Evolutionary conservation across 2,797 vertebrate genomes (phyloP), one percentile per base, ranked within the genome.

Genomic region (Spondyliosoma cantharus): DNA sequence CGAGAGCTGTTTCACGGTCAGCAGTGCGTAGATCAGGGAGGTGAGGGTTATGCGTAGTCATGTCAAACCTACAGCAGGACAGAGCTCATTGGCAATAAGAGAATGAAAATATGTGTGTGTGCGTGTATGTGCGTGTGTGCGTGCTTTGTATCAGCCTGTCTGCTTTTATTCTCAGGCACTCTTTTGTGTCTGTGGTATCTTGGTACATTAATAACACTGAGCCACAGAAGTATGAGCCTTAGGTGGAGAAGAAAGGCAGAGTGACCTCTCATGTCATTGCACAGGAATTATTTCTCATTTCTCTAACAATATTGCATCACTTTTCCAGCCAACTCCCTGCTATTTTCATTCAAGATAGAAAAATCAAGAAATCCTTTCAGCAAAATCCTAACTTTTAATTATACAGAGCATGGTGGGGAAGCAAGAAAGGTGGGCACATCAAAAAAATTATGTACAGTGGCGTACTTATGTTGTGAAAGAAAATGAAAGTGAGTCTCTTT

Each of bases 1-100:
- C 52, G 64, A 71, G 82, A 87, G 82, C 82, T 87, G 84, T 90
- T 87, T 91, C 81, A 85, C 27, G 75, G 85, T 90, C 90, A 92
- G 76, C 68, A 82, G 78, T 83, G 85, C 29, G 6, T 90, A 78
- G 83, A 86, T 82, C 72, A 72, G 73, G 66, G 82, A 87, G 72
- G 74, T 88, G 71, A 87, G 75, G 76, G 81, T 87, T 85, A 82
- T 37, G 9, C 37, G 37, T 42, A 63, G 65, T 78, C 25, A 57
- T 85, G 64, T 78, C 59, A 80, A 80, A 82, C 58, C 62, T 79
- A 65, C 42, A 72, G 50, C 70, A 73, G 73, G 46, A 75, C 14
- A 52, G 24, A 66, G 43, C 42, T 61, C 54, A 78, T 70, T 73
- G 5, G 5, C 49, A 77, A 54, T 70, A 71, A 58, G n/a, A 68